A percentile compares a stretch with the other conserved stretches of the same genome.
phyloP scores from a whole-genome alignment of 2,888 invertebrate species.

The Leptinotarsa tumamoca region DNA sequence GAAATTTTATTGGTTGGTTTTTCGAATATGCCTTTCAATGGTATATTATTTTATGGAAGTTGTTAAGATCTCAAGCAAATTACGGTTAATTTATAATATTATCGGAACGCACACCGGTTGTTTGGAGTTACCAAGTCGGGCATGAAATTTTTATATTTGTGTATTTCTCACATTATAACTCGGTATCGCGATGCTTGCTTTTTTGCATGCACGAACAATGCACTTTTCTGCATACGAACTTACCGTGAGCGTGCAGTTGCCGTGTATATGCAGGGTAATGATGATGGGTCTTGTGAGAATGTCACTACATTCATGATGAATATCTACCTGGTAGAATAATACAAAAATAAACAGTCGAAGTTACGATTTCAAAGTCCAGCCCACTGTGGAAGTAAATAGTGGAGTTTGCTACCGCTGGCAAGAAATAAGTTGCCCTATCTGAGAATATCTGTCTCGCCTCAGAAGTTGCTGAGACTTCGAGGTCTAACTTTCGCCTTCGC shows the following conservation, averaged over 20 bases:
- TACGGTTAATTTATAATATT: slow-evolving; percentile 50
- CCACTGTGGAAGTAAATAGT: too few relatives aligned
- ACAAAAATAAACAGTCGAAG: neutral
- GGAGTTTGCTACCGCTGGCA: too few relatives aligned
- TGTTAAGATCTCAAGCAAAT: slow-evolving; percentile 52
- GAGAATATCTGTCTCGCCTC: too few relatives aligned
- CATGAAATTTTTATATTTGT: slow-evolving; percentile 49
- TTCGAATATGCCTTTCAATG: slow-evolving; percentile 43
- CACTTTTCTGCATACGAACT: slow-evolving; percentile 37
- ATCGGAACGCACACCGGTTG: slow-evolving; percentile 41
- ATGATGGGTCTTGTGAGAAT: slow-evolving; percentile 7
- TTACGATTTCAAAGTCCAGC: too few relatives aligned
- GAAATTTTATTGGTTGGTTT: slow-evolving; percentile 44
- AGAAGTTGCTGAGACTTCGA: too few relatives aligned
- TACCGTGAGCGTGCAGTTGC: neutral
- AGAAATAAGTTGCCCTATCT: too few relatives aligned
- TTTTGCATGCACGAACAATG: slow-evolving; percentile 46
- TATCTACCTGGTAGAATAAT: neutral
- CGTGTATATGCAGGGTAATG: neutral
- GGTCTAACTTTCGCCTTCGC: too few relatives aligned
- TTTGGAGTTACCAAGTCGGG: slow-evolving; percentile 41
- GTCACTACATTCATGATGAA: neutral
- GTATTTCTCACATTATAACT: slow-evolving; percentile 47
- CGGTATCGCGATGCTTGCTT: slow-evolving; percentile 32
- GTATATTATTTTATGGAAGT: slow-evolving; percentile 52